A percentile compares a stretch with the other conserved stretches of the same genome.
Evolutionary conservation across 2,888 invertebrate species (phyloP).

Genomic region (Microctonus brassicae): DNA sequence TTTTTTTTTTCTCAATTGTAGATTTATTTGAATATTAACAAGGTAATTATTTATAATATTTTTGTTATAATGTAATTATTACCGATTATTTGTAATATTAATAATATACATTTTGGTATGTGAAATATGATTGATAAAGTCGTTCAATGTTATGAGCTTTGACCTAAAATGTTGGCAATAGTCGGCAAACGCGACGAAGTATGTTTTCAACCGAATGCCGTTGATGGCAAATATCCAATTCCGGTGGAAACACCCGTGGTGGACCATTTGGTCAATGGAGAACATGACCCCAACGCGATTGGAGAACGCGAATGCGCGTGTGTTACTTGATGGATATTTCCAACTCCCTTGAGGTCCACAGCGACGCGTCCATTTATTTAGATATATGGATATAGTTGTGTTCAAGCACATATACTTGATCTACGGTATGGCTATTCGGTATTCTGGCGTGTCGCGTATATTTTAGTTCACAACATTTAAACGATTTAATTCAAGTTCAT

Average conservation of each 20-base stretch:
- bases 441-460: neutral
- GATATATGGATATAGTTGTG: neutral
- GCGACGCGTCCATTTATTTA: neutral
- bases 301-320: slow-evolving; percentile 12
- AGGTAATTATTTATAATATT: too few relatives aligned
- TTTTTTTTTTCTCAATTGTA: too few relatives aligned
- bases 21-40: too few relatives aligned
- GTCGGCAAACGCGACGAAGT: neutral
- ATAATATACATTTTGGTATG: neutral
- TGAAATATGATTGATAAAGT: neutral
- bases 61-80: too few relatives aligned
- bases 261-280: slow-evolving; percentile 25
- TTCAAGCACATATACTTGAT: neutral
- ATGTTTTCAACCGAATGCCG: neutral
- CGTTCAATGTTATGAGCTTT: neutral
- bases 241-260: neutral
- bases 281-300: slow-evolving; percentile 31
- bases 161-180: neutral
- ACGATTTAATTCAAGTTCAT: neutral
- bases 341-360: neutral
- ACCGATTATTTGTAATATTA: neutral
- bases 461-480: neutral
- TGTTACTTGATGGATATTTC: neutral
- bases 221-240: slow-evolving; percentile 3
- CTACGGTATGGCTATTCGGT: neutral